phyloP scores from a whole-genome alignment of 2,888 invertebrate genomes.

The Drosophila pseudotalamancana region DNA sequence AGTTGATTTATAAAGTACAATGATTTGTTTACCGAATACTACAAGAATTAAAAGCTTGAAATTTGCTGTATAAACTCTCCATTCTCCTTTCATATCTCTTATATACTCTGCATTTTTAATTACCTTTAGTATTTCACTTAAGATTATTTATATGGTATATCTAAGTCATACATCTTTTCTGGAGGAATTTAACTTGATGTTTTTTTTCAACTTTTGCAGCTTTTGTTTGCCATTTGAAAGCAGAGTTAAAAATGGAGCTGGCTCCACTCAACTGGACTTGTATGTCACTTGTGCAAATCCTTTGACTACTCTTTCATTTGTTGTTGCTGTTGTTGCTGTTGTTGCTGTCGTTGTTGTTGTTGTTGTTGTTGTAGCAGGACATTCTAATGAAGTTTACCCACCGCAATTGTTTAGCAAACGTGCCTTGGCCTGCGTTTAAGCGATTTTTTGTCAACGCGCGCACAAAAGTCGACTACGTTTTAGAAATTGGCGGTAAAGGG shows the following conservation, averaged over 20 bases:
- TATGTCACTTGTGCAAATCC: slow-evolving; percentile 66
- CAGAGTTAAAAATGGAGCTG: slow-evolving; percentile 21
- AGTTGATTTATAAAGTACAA: too few relatives aligned
- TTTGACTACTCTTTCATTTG: slow-evolving; percentile 3
- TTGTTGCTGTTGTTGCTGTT: neutral
- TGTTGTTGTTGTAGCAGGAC: slow-evolving; percentile 55
- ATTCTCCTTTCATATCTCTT: too few relatives aligned
- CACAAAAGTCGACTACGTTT: slow-evolving; percentile 66
- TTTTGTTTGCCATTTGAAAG: slow-evolving; percentile 37
- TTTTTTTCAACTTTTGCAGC: slow-evolving; percentile 3
- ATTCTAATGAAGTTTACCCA: slow-evolving; percentile 83
- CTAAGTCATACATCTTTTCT: too few relatives aligned
- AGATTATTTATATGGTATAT: too few relatives aligned
- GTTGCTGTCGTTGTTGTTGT: slow-evolving; percentile 22
- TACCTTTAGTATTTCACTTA: too few relatives aligned
- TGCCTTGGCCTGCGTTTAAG: slow-evolving; percentile 81
- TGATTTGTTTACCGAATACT: too few relatives aligned
- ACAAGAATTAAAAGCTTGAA: too few relatives aligned
- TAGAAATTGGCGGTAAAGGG: slow-evolving; percentile 15
- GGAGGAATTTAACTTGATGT: neutral
- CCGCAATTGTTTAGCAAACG: slow-evolving; percentile 83
- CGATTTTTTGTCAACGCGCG: slow-evolving; percentile 78
- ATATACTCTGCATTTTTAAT: too few relatives aligned
- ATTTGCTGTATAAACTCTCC: too few relatives aligned
- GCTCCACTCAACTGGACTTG: slow-evolving; percentile 50